phyloP scores from a whole-genome alignment of 2,797 vertebrate species.

The Fistularia tabacaria region DNA sequence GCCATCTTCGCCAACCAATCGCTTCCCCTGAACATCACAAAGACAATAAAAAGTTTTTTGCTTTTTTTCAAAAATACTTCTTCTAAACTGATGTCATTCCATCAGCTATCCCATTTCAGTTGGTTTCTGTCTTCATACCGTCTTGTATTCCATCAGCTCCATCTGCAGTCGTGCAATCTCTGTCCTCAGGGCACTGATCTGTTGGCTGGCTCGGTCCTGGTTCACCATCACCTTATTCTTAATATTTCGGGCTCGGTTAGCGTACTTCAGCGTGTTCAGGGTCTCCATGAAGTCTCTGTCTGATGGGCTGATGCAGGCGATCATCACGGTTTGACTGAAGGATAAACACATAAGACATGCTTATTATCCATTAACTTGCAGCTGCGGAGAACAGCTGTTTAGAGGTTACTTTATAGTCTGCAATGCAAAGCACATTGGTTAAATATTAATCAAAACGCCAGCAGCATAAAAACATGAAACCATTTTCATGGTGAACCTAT shows the following conservation, averaged over 20 bases:
- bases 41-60: too few relatives aligned
- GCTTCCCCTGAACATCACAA: conserved; percentile 81
- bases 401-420: too few relatives aligned
- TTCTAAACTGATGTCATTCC: background rate
- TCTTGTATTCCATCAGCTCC: conserved; percentile 97
- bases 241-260: conserved; percentile 95
- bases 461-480: too few relatives aligned
- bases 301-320: conserved; percentile 95
- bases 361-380: too few relatives aligned
- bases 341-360: too few relatives aligned
- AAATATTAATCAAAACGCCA: too few relatives aligned
- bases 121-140: conserved; percentile 72
- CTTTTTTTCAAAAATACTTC: background rate
- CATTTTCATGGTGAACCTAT: too few relatives aligned
- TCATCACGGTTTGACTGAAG: conserved; percentile 95
- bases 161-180: conserved; percentile 95
- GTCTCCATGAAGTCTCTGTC: conserved; percentile 99
- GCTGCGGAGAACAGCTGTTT: too few relatives aligned
- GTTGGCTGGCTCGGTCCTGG: conserved; percentile 94
- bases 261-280: conserved; percentile 92
- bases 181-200: conserved; percentile 89
- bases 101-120: too few relatives aligned
- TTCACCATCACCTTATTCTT: conserved; percentile 98
- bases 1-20: conserved; percentile 91
- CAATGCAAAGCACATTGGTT: too few relatives aligned